A percentile compares a stretch with the other conserved stretches of the same genome.
Evolutionary conservation across 2,888 invertebrate genomes (phyloP).

Genomic region (Drosophila pegasa): DNA sequence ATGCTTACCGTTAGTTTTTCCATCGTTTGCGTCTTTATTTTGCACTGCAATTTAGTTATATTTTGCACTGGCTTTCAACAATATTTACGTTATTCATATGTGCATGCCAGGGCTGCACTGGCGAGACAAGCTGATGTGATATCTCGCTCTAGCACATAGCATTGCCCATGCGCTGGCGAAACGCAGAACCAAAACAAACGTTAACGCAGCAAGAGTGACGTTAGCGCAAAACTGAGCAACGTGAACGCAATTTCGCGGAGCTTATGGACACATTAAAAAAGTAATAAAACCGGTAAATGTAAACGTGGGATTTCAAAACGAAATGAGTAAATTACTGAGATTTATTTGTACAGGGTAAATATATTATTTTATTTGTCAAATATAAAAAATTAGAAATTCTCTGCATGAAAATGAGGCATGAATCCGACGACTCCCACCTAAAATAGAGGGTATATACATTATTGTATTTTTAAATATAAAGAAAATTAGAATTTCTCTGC

Average conservation of each 20-base stretch:
- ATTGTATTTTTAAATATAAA: no score
- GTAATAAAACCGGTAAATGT: conserved; percentile 15
- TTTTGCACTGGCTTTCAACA: conserved; percentile 31
- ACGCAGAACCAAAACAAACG: conserved; percentile 31
- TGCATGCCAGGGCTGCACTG: conserved; percentile 35
- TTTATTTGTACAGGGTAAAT: not conserved
- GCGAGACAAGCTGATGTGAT: not conserved
- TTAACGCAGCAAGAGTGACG: conserved; percentile 10
- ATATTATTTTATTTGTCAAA: not conserved
- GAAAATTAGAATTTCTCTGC: no score
- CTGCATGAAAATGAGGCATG: not conserved
- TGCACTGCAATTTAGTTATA: conserved; percentile 12
- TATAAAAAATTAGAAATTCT: not conserved
- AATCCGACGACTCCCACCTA: no score
- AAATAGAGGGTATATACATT: no score
- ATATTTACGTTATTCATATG: conserved; percentile 48
- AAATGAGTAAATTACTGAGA: not conserved
- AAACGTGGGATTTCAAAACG: conserved; percentile 1
- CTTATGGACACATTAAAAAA: conserved; percentile 13
- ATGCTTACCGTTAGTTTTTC: conserved; percentile 46
- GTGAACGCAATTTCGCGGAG: not conserved
- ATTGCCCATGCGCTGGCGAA: not conserved
- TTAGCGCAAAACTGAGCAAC: conserved; percentile 28
- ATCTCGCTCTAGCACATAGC: conserved; percentile 23
- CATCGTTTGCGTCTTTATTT: conserved; percentile 33